Conservation (phyloP, 2,888 invertebrate genomes). For the Entomobrya multifasciata region DNA sequence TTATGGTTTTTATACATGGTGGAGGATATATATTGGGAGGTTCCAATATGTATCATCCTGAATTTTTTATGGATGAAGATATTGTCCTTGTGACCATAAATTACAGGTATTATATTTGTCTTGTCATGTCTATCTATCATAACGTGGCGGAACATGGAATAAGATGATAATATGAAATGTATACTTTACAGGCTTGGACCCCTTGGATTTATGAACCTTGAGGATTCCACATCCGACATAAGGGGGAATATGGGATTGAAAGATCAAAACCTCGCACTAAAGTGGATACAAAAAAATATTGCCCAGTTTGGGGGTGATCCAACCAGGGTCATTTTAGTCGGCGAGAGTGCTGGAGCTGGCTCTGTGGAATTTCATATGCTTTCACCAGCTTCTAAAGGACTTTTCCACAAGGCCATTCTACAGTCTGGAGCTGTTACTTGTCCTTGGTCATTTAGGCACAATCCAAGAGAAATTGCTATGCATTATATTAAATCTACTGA, state of each 20-base stretch:
- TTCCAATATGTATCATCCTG: slow-evolving; percentile 56
- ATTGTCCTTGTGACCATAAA: slow-evolving; percentile 76
- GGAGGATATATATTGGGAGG: slow-evolving; percentile 58
- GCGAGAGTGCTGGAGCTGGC: slow-evolving; percentile 49
- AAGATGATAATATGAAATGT: no score
- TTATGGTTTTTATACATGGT: slow-evolving; percentile 66
- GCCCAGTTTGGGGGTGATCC: slow-evolving; percentile 58
- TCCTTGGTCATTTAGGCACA: slow-evolving; percentile 41
- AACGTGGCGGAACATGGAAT: no score
- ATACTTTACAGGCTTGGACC: slow-evolving; percentile 13
- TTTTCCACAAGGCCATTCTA: slow-evolving; percentile 53
- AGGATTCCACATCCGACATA: no score
- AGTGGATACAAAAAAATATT: slow-evolving; percentile 70
- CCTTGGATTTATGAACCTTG: slow-evolving; percentile 11
- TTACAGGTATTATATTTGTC: slow-evolving; percentile 72
- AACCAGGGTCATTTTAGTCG: not conserved
- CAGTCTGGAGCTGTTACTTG: slow-evolving; percentile 60
- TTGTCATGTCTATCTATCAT: no score
- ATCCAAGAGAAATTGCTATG: slow-evolving; percentile 1
- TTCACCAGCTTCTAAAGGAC: slow-evolving; percentile 48
- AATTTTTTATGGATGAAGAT: slow-evolving; percentile 74
- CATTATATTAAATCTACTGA: slow-evolving; percentile 20
- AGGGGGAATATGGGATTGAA: slow-evolving; percentile 72
- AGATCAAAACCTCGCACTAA: slow-evolving; percentile 70
- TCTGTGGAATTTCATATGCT: slow-evolving; percentile 61